Conservation (phyloP, 1,140 invertebrate species). For the Sinella curviseta region DNA sequence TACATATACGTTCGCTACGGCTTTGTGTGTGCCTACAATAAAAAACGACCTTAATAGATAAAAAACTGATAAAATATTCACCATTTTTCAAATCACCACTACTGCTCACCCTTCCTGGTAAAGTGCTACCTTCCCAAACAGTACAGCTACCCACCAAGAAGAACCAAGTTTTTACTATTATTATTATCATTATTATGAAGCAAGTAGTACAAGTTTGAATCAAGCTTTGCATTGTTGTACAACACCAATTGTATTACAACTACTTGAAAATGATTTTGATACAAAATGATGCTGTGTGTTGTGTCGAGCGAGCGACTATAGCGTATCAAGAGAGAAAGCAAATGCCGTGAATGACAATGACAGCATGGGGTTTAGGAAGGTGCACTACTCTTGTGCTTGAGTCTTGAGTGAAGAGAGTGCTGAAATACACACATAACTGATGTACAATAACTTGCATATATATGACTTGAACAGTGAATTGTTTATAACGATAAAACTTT, state of each 20-base stretch:
- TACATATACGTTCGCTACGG: not conserved
- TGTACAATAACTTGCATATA: no score
- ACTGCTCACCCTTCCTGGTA: not conserved
- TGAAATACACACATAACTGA: no score
- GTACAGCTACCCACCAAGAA: not conserved
- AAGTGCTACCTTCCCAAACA: not conserved
- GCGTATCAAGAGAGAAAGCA: not conserved
- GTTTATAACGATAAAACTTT: no score
- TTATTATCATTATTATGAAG: no score
- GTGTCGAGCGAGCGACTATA: no score
- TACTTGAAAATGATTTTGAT: not conserved
- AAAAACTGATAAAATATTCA: conserved; percentile 23
- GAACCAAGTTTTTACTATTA: not conserved
- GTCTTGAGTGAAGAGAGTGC: no score
- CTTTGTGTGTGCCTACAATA: not conserved
- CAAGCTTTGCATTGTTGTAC: not conserved
- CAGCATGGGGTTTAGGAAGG: not conserved
- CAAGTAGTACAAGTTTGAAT: no score
- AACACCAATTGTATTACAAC: not conserved
- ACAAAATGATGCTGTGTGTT: no score
- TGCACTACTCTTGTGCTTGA: no score
- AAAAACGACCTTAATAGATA: conserved; percentile 10
- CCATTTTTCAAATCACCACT: conserved; percentile 9
- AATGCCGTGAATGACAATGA: not conserved
- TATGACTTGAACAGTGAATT: no score